Base-by-base conservation (phyloP, 2,797 vertebrate genomes). In the Phrynocephalus guinanensis region DNA sequence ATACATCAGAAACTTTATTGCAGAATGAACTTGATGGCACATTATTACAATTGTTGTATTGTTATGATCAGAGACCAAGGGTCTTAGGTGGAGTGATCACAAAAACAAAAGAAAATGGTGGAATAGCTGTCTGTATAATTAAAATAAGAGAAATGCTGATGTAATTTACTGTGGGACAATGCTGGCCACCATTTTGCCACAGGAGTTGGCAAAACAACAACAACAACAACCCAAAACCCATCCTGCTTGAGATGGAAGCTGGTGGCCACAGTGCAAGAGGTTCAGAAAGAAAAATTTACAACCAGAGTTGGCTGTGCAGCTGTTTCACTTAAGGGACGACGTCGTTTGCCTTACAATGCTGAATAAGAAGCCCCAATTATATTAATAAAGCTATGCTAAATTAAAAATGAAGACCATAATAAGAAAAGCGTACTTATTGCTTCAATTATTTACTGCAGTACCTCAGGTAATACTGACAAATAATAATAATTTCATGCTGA, bases 321-420 rank as follows among this genome's bases (percentile, higher is more conserved):
- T 84, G 52, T 16, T 79, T 78, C 0, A 0, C 68, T 63, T 86
- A 48, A 91, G 22, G 84, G 85, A 91, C 33, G 87, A 15, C 76
- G 83, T 85, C 85, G 26, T 68, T 90, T 87, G 70, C 33, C 89
- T 90, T 88, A 90, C 92, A 92, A 26, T 91, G 44, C 67, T 79
- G 67, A 16, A 68, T 50, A 33, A 6, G 70, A 52, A 91, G 90
- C 84, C 4, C 77, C 56, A 73, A 91, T 86, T 63, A 83, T 33
- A 18, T 30, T 1, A 82, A 84, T 90, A 68, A 26, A 52, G 44
- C 89, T 81, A 76, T 87, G 87, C 88, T 63, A 73, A 91, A 44
- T 56, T 22, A 84, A 50, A 22, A 7, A 91, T 92, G 86, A 85
- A 89, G 82, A 22, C 6, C 56, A 81, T n/a, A 24, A 78, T 78